Percentiles rank a stretch among this genome's conserved stretches.
Conservation (phyloP, 2,888 invertebrate genomes). For the Chrysina gloriosa region DNA sequence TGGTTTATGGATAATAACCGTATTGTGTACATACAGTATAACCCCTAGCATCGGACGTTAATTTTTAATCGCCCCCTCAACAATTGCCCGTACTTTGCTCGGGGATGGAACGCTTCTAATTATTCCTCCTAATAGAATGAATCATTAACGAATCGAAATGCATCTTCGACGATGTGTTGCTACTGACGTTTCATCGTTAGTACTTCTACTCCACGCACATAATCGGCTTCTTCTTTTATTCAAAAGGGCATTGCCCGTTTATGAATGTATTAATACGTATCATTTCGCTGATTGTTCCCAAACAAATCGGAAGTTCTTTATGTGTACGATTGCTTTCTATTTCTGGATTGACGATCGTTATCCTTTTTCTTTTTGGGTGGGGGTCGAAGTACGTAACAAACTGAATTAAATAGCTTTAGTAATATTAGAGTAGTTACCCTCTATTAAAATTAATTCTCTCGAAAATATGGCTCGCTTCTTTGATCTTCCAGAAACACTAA, state of each 20-base stretch:
- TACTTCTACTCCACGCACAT: background rate
- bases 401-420: too few relatives aligned
- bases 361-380: background rate
- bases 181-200: constrained; percentile 2
- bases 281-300: constrained; percentile 17
- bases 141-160: constrained; percentile 1
- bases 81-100: constrained; percentile 6
- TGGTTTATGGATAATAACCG: constrained; percentile 40
- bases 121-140: constrained; percentile 27
- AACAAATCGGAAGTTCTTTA: background rate
- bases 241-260: constrained; percentile 15
- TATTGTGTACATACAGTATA: constrained; percentile 30
- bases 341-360: background rate
- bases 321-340: background rate
- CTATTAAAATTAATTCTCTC: too few relatives aligned
- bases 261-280: constrained; percentile 20
- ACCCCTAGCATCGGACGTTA: background rate
- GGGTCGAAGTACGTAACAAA: too few relatives aligned
- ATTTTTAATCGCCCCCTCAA: constrained; percentile 10
- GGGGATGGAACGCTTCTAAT: constrained; percentile 1
- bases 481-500: too few relatives aligned
- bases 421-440: too few relatives aligned
- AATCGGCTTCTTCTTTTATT: constrained; percentile 6
- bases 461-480: too few relatives aligned
- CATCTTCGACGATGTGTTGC: constrained; percentile 9